Base-by-base conservation (phyloP, 2,113 vertebrate genomes). In the Sapayoa aenigma region DNA sequence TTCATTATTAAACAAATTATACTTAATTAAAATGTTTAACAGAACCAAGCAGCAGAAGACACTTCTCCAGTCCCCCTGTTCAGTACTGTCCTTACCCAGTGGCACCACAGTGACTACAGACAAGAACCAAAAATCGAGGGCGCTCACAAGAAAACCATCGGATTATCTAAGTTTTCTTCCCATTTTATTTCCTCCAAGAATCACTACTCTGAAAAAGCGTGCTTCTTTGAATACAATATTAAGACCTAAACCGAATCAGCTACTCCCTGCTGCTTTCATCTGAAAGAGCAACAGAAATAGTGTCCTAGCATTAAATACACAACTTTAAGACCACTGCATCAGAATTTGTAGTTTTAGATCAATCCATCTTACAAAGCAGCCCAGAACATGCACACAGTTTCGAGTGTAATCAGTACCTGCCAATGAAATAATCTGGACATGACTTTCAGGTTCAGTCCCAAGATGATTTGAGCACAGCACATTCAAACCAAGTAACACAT, bases 381-480 rank as follows among this genome's bases (percentile, higher is more conserved):
- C 62, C 85, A 93, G 55, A 97, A 93, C 62, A 87, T 52, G 35
- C 90, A 79, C 53, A 41, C 71, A 63, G 75, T 97, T 97, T 92
- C 82, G 72, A 88, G 69, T 88, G 11, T 89, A 94, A 95, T 78
- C 62, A 94, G 88, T 96, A 97, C 94, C 93, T 97, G 78, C 90
- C 96, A 96, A 93, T 96, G 94, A 96, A 96, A 97, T 97, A 98
- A 97, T 91, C 96, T 97, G 90, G 79, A 97, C 68, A 94, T 96
- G 95, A 98, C 74, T 97, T 97, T 91, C 95, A 95, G 37, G 96
- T 93, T 87, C 79, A 90, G 86, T 78, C 96, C 16, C 90, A 84
- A 80, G 50, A 89, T 92, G 79, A 93, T 71, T 92, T 89, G 76
- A 96, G 35, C 71, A 95, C 68, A 66, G 89, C 78, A 96, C 75